Evolutionary conservation across 2,888 invertebrate genomes (phyloP), one percentile per base, ranked within the genome.

Genomic region (Aromia moschata): DNA sequence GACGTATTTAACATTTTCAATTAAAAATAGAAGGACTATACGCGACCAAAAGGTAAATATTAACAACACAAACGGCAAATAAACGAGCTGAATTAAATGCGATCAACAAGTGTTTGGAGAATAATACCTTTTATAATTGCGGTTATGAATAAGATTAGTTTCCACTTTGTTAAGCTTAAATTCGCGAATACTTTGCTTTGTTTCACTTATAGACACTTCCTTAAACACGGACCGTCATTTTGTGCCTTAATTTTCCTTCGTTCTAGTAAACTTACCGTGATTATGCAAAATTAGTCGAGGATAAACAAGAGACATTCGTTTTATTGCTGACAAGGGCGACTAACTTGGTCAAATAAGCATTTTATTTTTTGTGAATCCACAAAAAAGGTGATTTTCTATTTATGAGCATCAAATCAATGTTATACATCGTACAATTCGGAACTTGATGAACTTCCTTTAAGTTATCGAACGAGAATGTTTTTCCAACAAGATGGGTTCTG

Each of bases 81-180:
- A 41, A 30, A 15, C 20, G 10, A 12, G 11, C 14, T 16, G 17
- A 43, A 16, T 43, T 15, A 47, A 57, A 53, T 37, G 57, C 53
- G 60, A 63, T 73, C 74, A 74, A 73, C 74, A 73, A 74, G 73
- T 74, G 71, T 65, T 70, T 60, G 52, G 33, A 58, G 59, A 58
- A 68, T 67, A 70, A 69, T 72, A 69, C 71, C 72, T 70, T 71
- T 69, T 69, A 69, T 74, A 74, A 74, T 72, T 74, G 73, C 66
- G 70, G 72, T 71, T 67, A 70, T 74, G 73, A 74, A 74, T 74
- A 73, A 73, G 73, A 74, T 74, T 74, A 74, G 70, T 74, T 74
- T 74, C 74, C 73, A 72, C 65, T 74, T 74, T 73, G 74, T 69
- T 71, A 68, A 60, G 68, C 66, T 67, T 67, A 65, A 73, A 69